phyloP scores from a whole-genome alignment of 1,140 invertebrate species.

The Drosophila kikkawai region DNA sequence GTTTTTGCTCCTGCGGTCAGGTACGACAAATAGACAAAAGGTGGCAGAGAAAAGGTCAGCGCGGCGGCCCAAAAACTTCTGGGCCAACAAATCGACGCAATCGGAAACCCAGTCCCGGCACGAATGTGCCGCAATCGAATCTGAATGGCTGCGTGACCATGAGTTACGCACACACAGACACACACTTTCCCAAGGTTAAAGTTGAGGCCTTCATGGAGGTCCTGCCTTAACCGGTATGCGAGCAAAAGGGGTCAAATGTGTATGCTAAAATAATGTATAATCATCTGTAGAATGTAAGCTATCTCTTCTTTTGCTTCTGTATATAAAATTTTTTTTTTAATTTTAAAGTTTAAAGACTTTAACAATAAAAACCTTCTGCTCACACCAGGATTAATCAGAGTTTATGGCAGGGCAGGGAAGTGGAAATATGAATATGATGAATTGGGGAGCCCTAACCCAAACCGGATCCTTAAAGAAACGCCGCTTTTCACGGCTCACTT shows the following conservation, averaged over 20 bases:
- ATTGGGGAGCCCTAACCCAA: constrained; percentile 1
- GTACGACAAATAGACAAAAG: constrained; percentile 50
- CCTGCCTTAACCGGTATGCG: constrained; percentile 1
- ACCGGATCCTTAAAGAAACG: neutral
- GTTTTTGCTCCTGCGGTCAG: constrained; percentile 48
- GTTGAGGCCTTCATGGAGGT: constrained; percentile 20
- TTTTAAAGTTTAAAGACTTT: neutral
- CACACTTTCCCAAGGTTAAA: constrained; percentile 4
- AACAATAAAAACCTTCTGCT: neutral
- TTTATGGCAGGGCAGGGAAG: constrained; percentile 2
- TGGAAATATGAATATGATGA: constrained; percentile 27
- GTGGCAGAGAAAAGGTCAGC: constrained; percentile 28
- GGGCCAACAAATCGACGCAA: constrained; percentile 46
- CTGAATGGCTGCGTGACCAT: constrained; percentile 37
- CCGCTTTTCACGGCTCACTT: constrained; percentile 27
- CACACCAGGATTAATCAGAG: neutral
- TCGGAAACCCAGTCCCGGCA: constrained; percentile 31
- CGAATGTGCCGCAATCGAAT: constrained; percentile 46
- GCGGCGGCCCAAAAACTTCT: constrained; percentile 27
- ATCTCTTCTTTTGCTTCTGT: too few species aligned
- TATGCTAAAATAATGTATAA: neutral
- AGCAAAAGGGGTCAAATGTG: constrained; percentile 1
- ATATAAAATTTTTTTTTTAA: neutral
- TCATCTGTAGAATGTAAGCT: too few species aligned
- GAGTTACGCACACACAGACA: neutral